Evolutionary conservation across 1,140 invertebrate species (phyloP), one percentile per base, ranked within the genome.

Genomic region (Chymomyza costata): DNA sequence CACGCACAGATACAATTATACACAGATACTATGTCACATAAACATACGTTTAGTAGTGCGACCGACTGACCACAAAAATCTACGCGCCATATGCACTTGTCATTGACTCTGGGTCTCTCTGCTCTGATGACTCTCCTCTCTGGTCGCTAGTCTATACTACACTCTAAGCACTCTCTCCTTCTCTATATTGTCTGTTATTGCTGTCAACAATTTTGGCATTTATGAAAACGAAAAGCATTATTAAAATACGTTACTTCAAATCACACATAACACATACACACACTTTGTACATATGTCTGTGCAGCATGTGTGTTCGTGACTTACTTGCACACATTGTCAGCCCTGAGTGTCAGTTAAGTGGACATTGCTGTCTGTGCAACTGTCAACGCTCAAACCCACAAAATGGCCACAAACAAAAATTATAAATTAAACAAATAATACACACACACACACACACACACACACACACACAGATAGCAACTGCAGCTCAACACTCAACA

Each of bases 81-180:
- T 60, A 48, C 49, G 34, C 40, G 44, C 38, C 57, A 55, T 44
- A 60, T 60, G 57, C 52, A 55, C 45, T 55, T 60, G 38, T 31
- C 54, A 57, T 8, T 32, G 15, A 53, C 30, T n/a, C n/a, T n/a
- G n/a, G n/a, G n/a, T n/a, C n/a, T n/a, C n/a, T n/a, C 38, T 32
- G 38, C 10, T 53, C 31, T 2, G 7, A 2, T 18, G 10, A 13
- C 10, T 6, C 25, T 6, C 2, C 16, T 28, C 37, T 30, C n/a
- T n/a, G n/a, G n/a, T n/a, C n/a, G n/a, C n/a, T n/a, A n/a, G n/a
- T n/a, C n/a, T n/a, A n/a, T n/a, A n/a, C n/a, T n/a, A n/a, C n/a
- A n/a, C n/a, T n/a, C n/a, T n/a, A n/a, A n/a, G n/a, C 15, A 3
- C 14, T 41, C 37, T 3, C 18, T n/a, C 5, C 25, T 38, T 44